Conservation (phyloP, 2,797 vertebrate species). For the Odontamblyopus lacepedii region DNA sequence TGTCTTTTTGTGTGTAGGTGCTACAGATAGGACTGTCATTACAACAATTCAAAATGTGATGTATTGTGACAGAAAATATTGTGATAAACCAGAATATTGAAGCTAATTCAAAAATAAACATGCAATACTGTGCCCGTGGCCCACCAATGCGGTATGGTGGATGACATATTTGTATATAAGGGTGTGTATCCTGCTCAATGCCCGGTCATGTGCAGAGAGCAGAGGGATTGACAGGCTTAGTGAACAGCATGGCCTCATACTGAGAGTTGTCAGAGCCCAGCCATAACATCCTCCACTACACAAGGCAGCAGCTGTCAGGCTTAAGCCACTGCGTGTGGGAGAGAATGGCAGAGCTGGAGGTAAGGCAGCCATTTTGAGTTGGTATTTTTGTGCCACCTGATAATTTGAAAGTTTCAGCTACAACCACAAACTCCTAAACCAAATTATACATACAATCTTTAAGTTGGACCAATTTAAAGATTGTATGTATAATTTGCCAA, state of each 20-base stretch:
- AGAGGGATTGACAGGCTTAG: slow-evolving; percentile 51
- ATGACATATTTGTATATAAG: slow-evolving; percentile 1
- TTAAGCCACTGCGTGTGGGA: slow-evolving; percentile 32
- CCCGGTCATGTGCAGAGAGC: slow-evolving; percentile 47
- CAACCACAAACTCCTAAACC: neutral
- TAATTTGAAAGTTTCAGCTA: slow-evolving; percentile 11
- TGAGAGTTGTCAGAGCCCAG: slow-evolving; percentile 60
- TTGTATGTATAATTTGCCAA: too few species aligned
- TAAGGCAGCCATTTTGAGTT: slow-evolving; percentile 18
- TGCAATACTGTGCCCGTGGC: neutral
- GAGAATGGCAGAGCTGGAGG: slow-evolving; percentile 24
- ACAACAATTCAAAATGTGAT: neutral
- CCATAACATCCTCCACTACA: slow-evolving; percentile 36
- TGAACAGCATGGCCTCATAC: slow-evolving; percentile 46
- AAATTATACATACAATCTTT: neutral
- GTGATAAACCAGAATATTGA: neutral
- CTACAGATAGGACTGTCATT: neutral
- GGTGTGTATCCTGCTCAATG: slow-evolving; percentile 33
- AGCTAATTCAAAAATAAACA: neutral
- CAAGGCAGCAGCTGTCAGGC: slow-evolving; percentile 57
- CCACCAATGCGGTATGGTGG: neutral
- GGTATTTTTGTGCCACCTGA: slow-evolving; percentile 37
- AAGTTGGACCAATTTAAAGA: neutral
- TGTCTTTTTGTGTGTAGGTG: neutral
- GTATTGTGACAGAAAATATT: too few species aligned